These are phyloP conservation scores for Triplophysa rosa DNA, from an alignment of 2,113 vertebrate genomes.

Conservation along the genomic window DNA sequence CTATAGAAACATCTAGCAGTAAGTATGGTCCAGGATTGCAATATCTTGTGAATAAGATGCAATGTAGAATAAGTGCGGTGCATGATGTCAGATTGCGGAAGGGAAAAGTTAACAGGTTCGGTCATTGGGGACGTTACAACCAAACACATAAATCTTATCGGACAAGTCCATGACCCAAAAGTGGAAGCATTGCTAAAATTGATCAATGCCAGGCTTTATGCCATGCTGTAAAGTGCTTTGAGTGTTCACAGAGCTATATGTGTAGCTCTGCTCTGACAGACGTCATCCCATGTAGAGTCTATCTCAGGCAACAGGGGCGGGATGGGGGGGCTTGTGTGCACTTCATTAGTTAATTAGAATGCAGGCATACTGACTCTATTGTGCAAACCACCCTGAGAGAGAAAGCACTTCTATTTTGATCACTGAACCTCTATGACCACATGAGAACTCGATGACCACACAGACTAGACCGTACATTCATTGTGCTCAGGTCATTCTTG, in stretches of 20 bases:
- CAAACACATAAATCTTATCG: constrained; percentile 53
- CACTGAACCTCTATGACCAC: not conserved
- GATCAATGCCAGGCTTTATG: constrained; percentile 46
- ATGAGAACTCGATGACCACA: not conserved
- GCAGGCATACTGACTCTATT: constrained; percentile 50
- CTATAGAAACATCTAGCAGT: not conserved
- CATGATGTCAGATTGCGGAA: constrained; percentile 1
- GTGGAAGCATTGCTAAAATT: constrained; percentile 30
- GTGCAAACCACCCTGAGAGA: constrained; percentile 17
- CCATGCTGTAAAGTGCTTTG: constrained; percentile 23
- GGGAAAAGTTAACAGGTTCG: constrained; percentile 22
- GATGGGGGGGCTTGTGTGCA: constrained; percentile 48
- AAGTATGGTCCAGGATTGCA: not conserved
- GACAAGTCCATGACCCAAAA: constrained; percentile 46
- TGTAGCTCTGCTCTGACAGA: constrained; percentile 20
- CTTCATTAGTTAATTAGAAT: constrained; percentile 72
- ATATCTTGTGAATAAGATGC: constrained; percentile 22
- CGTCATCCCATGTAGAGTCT: not conserved
- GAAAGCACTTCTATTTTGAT: constrained; percentile 23
- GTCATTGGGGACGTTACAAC: constrained; percentile 39
- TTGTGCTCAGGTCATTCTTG: not conserved
- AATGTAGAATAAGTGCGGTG: not conserved
- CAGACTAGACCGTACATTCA: not conserved
- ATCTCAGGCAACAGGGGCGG: not conserved
- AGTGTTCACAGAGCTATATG: not conserved